These are phyloP conservation scores for Periophthalmus magnuspinnatus DNA, from an alignment of 2,797 vertebrate species.

Conservation along the genomic window DNA sequence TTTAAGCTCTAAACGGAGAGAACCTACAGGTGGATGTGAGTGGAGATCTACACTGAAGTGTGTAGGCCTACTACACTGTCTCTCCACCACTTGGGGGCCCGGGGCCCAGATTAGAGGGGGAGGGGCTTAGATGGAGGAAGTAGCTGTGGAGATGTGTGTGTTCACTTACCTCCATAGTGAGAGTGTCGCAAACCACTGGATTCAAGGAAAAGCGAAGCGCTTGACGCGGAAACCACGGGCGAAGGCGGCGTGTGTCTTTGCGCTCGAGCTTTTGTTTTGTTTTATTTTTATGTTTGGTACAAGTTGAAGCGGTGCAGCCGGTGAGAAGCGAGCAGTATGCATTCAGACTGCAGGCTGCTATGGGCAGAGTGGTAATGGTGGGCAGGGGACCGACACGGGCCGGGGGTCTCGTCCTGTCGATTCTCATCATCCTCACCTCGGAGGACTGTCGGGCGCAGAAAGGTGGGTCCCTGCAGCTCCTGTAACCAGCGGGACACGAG, in stretches of 20 bases:
- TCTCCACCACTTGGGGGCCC: slow-evolving; percentile 60
- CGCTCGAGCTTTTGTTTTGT: neutral
- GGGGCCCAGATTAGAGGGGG: slow-evolving; percentile 63
- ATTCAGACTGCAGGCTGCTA: slow-evolving; percentile 82
- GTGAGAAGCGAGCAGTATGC: slow-evolving; percentile 77
- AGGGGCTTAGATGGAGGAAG: slow-evolving; percentile 79
- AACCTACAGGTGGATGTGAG: too few species aligned
- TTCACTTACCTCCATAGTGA: slow-evolving; percentile 54
- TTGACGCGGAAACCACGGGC: slow-evolving; percentile 13
- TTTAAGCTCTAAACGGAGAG: too few species aligned
- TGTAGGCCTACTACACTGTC: neutral
- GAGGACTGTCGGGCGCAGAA: slow-evolving; percentile 76
- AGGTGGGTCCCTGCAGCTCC: slow-evolving; percentile 66
- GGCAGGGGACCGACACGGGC: slow-evolving; percentile 77
- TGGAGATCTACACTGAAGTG: too few species aligned
- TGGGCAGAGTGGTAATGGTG: slow-evolving; percentile 84
- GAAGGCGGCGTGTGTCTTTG: slow-evolving; percentile 6
- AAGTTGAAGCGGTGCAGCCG: slow-evolving; percentile 58
- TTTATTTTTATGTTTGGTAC: slow-evolving; percentile 15
- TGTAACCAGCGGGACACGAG: slow-evolving; percentile 12
- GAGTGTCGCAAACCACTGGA: slow-evolving; percentile 61
- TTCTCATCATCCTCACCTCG: slow-evolving; percentile 72
- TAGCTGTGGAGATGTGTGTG: slow-evolving; percentile 64
- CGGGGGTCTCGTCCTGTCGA: slow-evolving; percentile 74
- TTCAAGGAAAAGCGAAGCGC: slow-evolving; percentile 16